Conservation (phyloP, 2,797 vertebrate genomes). For the Allobates femoralis region DNA sequence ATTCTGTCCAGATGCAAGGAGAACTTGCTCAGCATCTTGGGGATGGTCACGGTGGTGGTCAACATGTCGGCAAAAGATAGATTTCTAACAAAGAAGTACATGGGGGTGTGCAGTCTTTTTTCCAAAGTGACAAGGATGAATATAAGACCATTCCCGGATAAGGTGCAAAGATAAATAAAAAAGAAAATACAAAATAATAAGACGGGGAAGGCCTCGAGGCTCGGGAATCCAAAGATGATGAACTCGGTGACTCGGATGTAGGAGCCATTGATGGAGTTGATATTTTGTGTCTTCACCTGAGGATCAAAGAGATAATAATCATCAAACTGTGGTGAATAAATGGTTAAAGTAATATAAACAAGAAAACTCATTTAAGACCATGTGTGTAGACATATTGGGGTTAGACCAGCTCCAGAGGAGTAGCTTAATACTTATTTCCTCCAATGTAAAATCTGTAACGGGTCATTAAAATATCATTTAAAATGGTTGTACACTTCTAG, state of each 20-base stretch:
- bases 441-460: no score
- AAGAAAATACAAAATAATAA: conserved; percentile 19
- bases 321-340: no score
- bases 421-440: no score
- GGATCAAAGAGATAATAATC: background rate
- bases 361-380: no score
- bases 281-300: background rate
- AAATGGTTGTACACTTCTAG: no score
- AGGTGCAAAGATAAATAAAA: conserved; percentile 11
- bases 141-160: conserved; percentile 17
- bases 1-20: background rate
- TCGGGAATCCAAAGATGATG: conserved; percentile 43
- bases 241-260: background rate
- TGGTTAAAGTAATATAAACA: no score
- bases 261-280: background rate
- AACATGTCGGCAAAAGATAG: conserved; percentile 4
- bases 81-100: conserved; percentile 44
- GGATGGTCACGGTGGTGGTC: background rate
- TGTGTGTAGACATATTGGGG: no score
- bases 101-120: conserved; percentile 42
- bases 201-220: background rate
- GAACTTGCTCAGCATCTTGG: conserved; percentile 39
- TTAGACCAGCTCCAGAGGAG: no score
- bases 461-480: no score
- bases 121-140: background rate